A percentile compares a stretch with the other conserved stretches of the same genome.
Evolutionary conservation across 2,888 invertebrate species (phyloP).

Genomic region (Meteorus cinctellus): DNA sequence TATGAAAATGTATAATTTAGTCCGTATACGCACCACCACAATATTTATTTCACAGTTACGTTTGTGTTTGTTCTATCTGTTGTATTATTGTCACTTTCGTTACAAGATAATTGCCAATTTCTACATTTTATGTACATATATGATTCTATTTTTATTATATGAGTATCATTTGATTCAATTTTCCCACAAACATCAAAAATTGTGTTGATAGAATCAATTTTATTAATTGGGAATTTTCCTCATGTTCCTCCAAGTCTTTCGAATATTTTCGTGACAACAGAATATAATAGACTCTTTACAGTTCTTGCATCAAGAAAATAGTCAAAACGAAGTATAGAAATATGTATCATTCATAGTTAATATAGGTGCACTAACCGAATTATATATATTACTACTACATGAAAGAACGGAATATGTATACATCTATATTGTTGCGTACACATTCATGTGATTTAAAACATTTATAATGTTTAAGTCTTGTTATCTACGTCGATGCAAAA

Average conservation of each 20-base stretch:
- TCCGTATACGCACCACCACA: neutral
- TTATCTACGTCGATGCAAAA: neutral
- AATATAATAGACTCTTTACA: neutral
- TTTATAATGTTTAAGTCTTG: constrained; percentile 7
- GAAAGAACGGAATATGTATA: neutral
- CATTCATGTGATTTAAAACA: constrained; percentile 17
- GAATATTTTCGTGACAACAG: neutral
- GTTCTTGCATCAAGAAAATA: neutral
- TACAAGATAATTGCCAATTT: neutral
- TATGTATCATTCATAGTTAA: neutral
- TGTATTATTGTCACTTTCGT: neutral
- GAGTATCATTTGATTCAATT: neutral
- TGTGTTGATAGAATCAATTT: neutral
- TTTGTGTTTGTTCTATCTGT: neutral
- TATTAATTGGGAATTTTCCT: neutral
- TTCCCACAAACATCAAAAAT: neutral
- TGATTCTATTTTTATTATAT: neutral
- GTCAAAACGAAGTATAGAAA: neutral
- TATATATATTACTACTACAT: constrained; percentile 8
- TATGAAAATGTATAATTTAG: neutral
- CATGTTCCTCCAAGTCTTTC: neutral
- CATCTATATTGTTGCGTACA: neutral
- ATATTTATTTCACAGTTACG: neutral
- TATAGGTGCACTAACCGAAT: neutral
- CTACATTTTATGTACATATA: neutral